phyloP scores from a whole-genome alignment of 2,113 vertebrate species.

The Acrocephalus kingi region DNA sequence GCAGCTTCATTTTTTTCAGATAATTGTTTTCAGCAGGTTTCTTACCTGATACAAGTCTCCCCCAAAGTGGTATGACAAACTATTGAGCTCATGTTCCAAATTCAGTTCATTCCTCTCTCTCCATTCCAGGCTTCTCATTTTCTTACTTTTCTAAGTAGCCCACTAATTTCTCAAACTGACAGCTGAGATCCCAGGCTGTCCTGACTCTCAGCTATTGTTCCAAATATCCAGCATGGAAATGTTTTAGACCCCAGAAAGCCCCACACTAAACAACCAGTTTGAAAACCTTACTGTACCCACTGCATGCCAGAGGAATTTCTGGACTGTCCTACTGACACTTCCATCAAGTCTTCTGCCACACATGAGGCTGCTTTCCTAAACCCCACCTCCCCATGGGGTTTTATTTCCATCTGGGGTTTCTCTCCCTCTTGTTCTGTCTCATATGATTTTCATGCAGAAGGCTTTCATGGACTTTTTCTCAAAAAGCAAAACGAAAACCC shows the following conservation, averaged over 20 bases:
- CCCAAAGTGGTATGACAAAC: not conserved
- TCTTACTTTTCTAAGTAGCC: not conserved
- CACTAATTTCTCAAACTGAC: not conserved
- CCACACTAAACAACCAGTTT: not conserved
- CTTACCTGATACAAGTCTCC: not conserved
- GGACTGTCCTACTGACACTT: not conserved
- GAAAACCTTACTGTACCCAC: not conserved
- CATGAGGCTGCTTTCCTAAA: not conserved
- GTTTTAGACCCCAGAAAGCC: not conserved
- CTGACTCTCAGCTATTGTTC: not conserved
- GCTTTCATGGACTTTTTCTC: not conserved
- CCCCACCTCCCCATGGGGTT: not conserved
- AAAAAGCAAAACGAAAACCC: not conserved
- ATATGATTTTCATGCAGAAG: not conserved
- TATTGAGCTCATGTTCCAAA: constrained; percentile 22
- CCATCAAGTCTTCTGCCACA: not conserved
- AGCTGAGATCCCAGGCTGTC: not conserved
- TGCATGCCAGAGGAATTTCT: not conserved
- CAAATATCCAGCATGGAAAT: not conserved
- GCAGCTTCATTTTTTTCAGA: constrained; percentile 38
- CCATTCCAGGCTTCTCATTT: not conserved
- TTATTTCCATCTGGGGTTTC: not conserved
- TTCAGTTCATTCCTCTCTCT: not conserved
- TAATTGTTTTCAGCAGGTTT: constrained; percentile 59
- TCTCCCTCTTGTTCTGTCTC: not conserved